phyloP scores from a whole-genome alignment of 2,797 vertebrate genomes.

The Rhodeus uyekii region DNA sequence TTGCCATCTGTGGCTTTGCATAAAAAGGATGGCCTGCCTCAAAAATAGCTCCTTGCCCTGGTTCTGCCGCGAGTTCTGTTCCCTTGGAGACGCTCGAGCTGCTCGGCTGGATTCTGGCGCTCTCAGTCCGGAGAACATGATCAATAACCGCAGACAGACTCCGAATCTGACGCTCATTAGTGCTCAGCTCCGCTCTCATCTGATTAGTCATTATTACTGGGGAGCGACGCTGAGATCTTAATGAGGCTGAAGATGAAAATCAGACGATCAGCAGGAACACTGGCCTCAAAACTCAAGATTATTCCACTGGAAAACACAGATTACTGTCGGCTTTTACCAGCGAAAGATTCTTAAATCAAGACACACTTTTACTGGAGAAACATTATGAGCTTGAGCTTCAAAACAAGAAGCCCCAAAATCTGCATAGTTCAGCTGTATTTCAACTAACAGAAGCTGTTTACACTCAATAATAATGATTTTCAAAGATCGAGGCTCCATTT shows the following conservation, averaged over 20 bases:
- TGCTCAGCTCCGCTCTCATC: conserved; percentile 59
- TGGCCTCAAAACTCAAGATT: not conserved
- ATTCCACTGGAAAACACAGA: too few species aligned
- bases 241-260: conserved; percentile 30
- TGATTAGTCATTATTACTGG: not conserved
- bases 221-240: conserved; percentile 5
- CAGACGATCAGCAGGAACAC: not conserved
- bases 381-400: too few species aligned
- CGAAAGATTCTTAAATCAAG: too few species aligned
- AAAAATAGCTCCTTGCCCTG: conserved; percentile 77
- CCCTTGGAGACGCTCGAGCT: conserved; percentile 70
- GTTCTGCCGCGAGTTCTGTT: conserved; percentile 77
- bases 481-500: too few species aligned
- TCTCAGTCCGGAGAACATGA: conserved; percentile 63
- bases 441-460: too few species aligned
- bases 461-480: too few species aligned
- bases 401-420: too few species aligned
- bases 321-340: too few species aligned
- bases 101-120: conserved; percentile 58
- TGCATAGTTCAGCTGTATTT: too few species aligned
- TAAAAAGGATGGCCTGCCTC: conserved; percentile 63
- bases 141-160: conserved; percentile 72
- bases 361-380: too few species aligned
- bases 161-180: conserved; percentile 67
- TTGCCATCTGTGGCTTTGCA: conserved; percentile 73